These are phyloP conservation scores for Sitta carolinensis DNA, from an alignment of 2,797 vertebrate genomes.

Conservation along the genomic window DNA sequence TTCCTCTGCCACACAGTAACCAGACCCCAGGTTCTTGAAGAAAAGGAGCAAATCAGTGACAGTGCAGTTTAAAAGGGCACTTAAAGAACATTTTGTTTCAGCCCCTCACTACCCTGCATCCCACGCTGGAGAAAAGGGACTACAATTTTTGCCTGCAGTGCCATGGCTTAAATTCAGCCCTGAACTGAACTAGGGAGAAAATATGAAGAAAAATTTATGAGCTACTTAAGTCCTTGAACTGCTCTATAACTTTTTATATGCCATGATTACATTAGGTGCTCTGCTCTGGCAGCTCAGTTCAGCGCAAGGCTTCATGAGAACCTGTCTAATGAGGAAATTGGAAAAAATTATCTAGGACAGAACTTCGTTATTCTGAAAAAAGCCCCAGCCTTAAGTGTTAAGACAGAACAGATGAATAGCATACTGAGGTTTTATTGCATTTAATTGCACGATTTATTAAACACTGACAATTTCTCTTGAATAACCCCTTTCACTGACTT, in stretches of 20 bases:
- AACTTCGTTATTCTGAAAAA: slow-evolving; percentile 50
- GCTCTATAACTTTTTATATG: slow-evolving; percentile 58
- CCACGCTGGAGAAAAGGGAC: background rate
- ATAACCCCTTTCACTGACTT: slow-evolving; percentile 64
- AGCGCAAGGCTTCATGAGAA: background rate
- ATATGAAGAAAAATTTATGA: slow-evolving; percentile 58
- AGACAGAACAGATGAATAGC: slow-evolving; percentile 57
- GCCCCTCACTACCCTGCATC: background rate
- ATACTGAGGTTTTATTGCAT: slow-evolving; percentile 61
- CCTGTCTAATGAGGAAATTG: slow-evolving; percentile 46
- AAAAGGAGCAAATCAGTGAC: background rate
- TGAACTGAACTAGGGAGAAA: slow-evolving; percentile 15
- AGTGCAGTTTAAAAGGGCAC: background rate
- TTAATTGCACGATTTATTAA: slow-evolving; percentile 70
- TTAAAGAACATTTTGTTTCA: background rate
- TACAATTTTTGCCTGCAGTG: background rate
- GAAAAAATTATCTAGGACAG: slow-evolving; percentile 65
- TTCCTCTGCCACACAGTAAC: background rate
- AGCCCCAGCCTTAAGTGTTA: slow-evolving; percentile 32
- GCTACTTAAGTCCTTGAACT: slow-evolving; percentile 65
- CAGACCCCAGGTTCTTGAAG: background rate
- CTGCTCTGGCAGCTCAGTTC: slow-evolving; percentile 13
- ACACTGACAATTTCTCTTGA: slow-evolving; percentile 64
- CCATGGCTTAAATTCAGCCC: background rate
- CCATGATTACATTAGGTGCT: slow-evolving; percentile 56